phyloP scores from a whole-genome alignment of 2,113 vertebrate genomes.

The Oncorhynchus tshawytscha region DNA sequence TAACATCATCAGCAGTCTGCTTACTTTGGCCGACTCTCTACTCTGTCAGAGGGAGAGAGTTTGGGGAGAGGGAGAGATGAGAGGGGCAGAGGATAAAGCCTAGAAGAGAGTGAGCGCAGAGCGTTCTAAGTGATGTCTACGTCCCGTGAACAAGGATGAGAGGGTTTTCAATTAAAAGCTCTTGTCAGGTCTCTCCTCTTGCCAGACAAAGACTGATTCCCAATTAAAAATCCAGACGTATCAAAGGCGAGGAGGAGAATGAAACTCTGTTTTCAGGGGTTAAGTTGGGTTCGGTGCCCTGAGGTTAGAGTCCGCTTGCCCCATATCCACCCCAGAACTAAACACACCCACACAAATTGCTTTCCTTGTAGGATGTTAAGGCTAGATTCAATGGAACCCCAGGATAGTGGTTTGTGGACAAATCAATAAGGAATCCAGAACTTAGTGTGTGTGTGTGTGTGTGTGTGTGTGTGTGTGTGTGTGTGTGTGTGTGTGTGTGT shows the following conservation, averaged over 20 bases:
- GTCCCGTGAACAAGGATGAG: neutral
- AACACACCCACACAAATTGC: conserved; percentile 9
- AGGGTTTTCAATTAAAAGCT: conserved; percentile 62
- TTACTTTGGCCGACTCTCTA: no score
- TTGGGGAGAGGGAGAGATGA: neutral
- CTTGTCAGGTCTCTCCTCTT: conserved; percentile 25
- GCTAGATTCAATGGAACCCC: neutral
- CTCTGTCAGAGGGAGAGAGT: conserved; percentile 13
- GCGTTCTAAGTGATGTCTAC: no score
- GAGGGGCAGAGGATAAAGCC: neutral
- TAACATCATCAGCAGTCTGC: no score
- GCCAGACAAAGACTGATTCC: conserved; percentile 22
- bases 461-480: conserved; percentile 16
- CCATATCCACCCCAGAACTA: neutral
- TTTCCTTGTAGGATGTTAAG: conserved; percentile 24
- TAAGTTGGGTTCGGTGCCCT: conserved; percentile 21
- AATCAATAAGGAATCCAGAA: neutral
- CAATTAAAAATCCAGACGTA: conserved; percentile 53
- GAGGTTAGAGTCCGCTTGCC: conserved; percentile 14
- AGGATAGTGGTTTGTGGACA: neutral
- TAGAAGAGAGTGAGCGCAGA: no score
- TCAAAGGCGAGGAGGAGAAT: neutral
- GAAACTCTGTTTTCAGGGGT: neutral
- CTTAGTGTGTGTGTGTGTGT: neutral
- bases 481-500: no score